Percentiles rank a stretch among this genome's conserved stretches.
Evolutionary conservation across 2,888 invertebrate genomes (phyloP).

Genomic region (Apotomis turbidana): DNA sequence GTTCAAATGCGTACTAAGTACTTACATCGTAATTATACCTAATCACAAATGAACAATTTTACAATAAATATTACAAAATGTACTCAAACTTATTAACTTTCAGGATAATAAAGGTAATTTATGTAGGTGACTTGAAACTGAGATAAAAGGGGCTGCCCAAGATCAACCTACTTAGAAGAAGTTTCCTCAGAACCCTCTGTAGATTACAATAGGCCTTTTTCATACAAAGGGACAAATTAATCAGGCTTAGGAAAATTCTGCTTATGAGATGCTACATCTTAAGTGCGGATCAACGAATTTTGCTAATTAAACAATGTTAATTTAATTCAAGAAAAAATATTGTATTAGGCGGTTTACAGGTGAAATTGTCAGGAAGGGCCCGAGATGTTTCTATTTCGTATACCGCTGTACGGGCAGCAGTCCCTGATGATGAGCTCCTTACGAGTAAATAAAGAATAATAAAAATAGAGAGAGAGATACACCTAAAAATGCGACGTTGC

Average conservation of each 20-base stretch:
- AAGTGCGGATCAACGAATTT: background rate
- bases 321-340: background rate
- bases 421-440: too few species aligned
- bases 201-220: background rate
- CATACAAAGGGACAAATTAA: background rate
- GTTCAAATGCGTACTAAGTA: too few species aligned
- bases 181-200: background rate
- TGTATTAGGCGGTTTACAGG: too few species aligned
- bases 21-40: too few species aligned
- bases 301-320: background rate
- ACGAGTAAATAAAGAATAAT: too few species aligned
- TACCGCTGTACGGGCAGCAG: too few species aligned
- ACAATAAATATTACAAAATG: conserved; percentile 17
- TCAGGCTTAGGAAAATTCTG: background rate
- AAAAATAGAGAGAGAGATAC: too few species aligned
- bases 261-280: background rate
- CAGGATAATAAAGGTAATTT: conserved; percentile 35
- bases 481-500: too few species aligned
- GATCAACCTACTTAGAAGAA: conserved; percentile 4
- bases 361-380: too few species aligned
- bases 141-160: conserved; percentile 18
- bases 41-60: background rate
- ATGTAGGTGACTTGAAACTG: conserved; percentile 32
- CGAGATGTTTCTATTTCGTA: too few species aligned
- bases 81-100: conserved; percentile 24